phyloP scores from a whole-genome alignment of 1,140 invertebrate species.

The Sitobion miscanthi region DNA sequence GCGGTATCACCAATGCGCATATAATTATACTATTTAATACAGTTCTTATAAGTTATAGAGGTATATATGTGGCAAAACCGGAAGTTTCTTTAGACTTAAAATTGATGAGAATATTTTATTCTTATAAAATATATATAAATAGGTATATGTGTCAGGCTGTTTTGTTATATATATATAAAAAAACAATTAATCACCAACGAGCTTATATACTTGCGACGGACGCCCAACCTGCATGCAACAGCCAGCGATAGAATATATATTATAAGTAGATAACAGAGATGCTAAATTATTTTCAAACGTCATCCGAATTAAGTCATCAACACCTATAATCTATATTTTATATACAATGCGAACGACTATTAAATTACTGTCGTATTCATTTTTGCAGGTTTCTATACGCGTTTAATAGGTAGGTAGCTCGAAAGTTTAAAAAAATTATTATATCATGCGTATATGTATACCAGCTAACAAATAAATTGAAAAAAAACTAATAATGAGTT shows the following conservation, averaged over 20 bases:
- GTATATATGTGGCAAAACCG: not conserved
- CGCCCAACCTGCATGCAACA: not conserved
- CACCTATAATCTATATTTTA: not conserved
- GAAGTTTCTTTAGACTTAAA: not conserved
- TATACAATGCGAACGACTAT: not conserved
- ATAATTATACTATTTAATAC: not conserved
- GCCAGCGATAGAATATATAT: not conserved
- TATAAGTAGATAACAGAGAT: not conserved
- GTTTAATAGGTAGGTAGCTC: not conserved
- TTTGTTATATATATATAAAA: not conserved
- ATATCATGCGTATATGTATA: too few species aligned
- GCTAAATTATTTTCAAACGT: not conserved
- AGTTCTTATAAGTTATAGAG: not conserved
- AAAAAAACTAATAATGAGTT: too few species aligned
- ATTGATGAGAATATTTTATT: conserved; percentile 25
- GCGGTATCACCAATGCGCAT: not conserved
- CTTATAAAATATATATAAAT: not conserved
- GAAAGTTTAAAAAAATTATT: not conserved
- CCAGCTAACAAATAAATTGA: too few species aligned
- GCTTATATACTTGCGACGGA: not conserved
- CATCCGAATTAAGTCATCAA: not conserved
- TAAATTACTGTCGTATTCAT: not conserved
- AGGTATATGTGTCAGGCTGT: not conserved
- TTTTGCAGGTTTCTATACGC: not conserved
- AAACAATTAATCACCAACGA: conserved; percentile 33